These are phyloP conservation scores for Anticlea derivata DNA, from an alignment of 2,888 invertebrate species.

Conservation along the genomic window DNA sequence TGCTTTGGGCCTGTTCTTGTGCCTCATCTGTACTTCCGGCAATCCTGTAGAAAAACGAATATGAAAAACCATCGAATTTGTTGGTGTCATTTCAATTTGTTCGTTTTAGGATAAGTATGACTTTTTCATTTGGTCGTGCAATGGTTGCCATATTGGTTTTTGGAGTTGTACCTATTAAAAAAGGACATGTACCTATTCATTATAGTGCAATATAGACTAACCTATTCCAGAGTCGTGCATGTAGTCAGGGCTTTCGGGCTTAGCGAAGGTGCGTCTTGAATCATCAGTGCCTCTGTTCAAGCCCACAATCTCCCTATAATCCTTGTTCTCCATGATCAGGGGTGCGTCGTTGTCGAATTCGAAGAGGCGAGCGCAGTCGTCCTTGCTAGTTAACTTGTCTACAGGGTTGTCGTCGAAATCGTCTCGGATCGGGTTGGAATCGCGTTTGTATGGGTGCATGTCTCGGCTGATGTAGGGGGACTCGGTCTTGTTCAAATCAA, in stretches of 20 bases:
- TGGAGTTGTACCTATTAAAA: too few relatives aligned
- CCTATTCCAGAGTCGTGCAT: slow-evolving; percentile 83
- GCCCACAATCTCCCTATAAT: slow-evolving; percentile 74
- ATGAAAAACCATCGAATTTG: too few relatives aligned
- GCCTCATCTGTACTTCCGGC: slow-evolving; percentile 78
- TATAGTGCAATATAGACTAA: slow-evolving; percentile 37
- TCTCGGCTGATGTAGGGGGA: slow-evolving; percentile 73
- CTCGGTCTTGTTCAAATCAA: slow-evolving; percentile 78
- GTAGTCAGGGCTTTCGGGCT: slow-evolving; percentile 79
- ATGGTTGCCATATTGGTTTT: slow-evolving; percentile 2
- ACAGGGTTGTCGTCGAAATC: slow-evolving; percentile 71
- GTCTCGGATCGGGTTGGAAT: slow-evolving; percentile 55
- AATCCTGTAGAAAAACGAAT: slow-evolving; percentile 55
- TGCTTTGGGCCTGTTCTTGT: slow-evolving; percentile 73
- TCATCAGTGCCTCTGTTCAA: slow-evolving; percentile 78
- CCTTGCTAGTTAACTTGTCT: slow-evolving; percentile 72
- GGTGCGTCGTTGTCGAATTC: slow-evolving; percentile 85
- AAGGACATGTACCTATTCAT: too few relatives aligned
- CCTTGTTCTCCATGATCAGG: slow-evolving; percentile 77
- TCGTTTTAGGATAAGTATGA: background rate
- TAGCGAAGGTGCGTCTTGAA: slow-evolving; percentile 77
- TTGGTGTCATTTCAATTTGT: too few relatives aligned
- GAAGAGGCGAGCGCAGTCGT: slow-evolving; percentile 78
- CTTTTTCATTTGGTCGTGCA: background rate
- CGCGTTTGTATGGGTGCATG: slow-evolving; percentile 65